Evolutionary conservation across 2,113 vertebrate species (phyloP).

Genomic region (Gallinago media): DNA sequence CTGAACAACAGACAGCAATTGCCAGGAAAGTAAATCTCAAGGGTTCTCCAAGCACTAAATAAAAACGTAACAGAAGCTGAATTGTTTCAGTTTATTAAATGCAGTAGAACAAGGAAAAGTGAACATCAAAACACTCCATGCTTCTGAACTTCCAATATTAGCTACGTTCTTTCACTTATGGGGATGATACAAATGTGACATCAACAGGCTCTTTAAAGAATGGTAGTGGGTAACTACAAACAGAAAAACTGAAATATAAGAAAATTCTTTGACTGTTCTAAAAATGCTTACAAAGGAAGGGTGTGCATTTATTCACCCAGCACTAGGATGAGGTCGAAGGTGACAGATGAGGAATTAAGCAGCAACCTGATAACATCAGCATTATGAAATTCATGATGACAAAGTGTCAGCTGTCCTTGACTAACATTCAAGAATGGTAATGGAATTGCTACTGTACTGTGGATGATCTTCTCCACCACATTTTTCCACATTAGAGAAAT

Average conservation of each 20-base stretch:
- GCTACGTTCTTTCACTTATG: neutral
- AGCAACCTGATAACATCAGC: neutral
- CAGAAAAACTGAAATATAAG: neutral
- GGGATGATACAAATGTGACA: neutral
- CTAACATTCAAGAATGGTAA: neutral
- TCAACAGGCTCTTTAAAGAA: neutral
- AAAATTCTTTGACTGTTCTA: neutral
- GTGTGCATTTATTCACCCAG: neutral
- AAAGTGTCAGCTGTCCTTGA: neutral
- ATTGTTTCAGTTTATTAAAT: neutral
- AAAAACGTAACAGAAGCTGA: neutral
- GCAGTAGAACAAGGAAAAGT: neutral
- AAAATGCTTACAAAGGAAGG: neutral
- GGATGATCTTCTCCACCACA: neutral
- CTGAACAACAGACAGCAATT: neutral
- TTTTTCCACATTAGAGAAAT: neutral
- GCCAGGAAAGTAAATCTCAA: neutral
- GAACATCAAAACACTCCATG: neutral
- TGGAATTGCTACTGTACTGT: neutral
- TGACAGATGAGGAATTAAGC: neutral
- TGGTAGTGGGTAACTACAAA: neutral
- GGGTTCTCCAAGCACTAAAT: neutral
- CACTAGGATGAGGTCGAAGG: neutral
- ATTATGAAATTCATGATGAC: neutral
- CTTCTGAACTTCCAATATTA: neutral